Conservation (phyloP, 2,113 vertebrate species). For the Eira barbara region DNA sequence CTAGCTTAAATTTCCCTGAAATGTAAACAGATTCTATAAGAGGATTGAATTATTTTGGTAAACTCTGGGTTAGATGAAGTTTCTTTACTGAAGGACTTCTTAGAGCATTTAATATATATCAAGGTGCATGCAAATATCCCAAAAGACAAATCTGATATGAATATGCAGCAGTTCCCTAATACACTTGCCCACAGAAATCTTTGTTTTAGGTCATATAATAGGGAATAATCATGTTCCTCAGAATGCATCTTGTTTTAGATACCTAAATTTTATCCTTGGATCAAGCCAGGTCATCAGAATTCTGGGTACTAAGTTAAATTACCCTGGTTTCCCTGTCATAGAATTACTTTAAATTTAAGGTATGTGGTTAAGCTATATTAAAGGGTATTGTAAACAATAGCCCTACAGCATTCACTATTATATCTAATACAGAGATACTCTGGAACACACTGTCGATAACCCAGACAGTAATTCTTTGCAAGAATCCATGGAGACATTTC, state of each 20-base stretch:
- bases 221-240: background rate
- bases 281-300: background rate
- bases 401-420: background rate
- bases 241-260: background rate
- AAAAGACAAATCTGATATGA: background rate
- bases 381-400: background rate
- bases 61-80: background rate
- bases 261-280: conserved; percentile 14
- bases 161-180: background rate
- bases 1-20: conserved; percentile 18
- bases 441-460: background rate
- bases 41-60: background rate
- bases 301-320: background rate
- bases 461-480: background rate
- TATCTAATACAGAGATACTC: background rate
- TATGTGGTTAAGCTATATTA: background rate
- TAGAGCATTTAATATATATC: background rate
- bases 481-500: background rate
- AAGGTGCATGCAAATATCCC: background rate
- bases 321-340: background rate
- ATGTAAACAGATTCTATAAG: background rate
- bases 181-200: background rate
- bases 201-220: background rate
- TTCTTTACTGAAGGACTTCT: conserved; percentile 19
- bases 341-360: conserved; percentile 12